Evolutionary conservation across 2,797 vertebrate species (phyloP), one percentile per base, ranked within the genome.

Genomic region (Oreortyx pictus): DNA sequence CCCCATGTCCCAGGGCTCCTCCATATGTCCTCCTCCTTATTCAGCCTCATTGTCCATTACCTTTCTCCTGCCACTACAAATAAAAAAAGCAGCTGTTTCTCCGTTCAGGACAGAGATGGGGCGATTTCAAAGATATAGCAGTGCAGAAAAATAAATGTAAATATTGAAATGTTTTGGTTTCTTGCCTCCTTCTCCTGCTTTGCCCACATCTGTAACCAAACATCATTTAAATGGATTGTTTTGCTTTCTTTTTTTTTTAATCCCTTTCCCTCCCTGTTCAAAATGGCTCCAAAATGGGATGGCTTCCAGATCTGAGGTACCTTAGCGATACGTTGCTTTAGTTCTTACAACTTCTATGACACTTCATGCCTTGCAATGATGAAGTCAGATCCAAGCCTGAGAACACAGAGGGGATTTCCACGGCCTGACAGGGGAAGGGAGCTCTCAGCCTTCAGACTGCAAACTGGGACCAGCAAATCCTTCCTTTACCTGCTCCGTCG

Each of bases 401-500:
- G 41, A 37, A 10, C 11, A 6, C 0, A 0, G 11, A 14, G 46
- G 86, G 71, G 56, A 46, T 52, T 44, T 54, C 54, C 70, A 49
- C 1, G 0, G 39, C 54, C 13, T 61, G 74, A 74, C 14, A 65
- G 1, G 61, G 62, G 41, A 88, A 79, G 89, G 47, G 75, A 82
- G 54, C 57, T 60, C 47, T 72, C 11, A 3, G 16, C 11, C 39
- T 17, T 37, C 78, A 25, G 2, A 19, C 37, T 78, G 61, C 33
- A 72, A 79, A 22, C 46, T 39, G n/a, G 47, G 17, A 18, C 43
- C 29, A 49, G 18, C 43, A 65, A 75, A 52, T 9, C 31, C 35
- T 72, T 37, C 7, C 49, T 68, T 52, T n/a, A 13, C 52, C 25
- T 29, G 14, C 12, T 6, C 10, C 70, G 7, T 2, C 9, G 67